Evolutionary conservation across 2,797 vertebrate species (phyloP), one percentile per base, ranked within the genome.

Genomic region (Chelon labrosus): DNA sequence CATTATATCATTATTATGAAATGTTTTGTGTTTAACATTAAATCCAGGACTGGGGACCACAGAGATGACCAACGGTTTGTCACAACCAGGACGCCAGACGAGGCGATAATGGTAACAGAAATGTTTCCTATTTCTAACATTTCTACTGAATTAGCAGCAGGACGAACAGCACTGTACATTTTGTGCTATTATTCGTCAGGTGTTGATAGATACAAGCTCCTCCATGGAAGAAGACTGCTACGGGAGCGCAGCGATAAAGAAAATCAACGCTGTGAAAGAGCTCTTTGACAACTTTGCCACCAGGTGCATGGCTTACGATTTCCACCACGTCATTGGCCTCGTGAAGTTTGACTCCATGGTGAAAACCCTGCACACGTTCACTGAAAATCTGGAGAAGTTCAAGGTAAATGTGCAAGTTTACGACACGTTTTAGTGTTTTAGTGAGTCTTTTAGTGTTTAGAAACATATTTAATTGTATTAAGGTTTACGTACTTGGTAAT

Each of bases 381-480:
- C 89, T 16, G 92, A 93, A 81, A 92, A 80, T 52, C 67, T 93
- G 84, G 92, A 93, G 73, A 88, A 46, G 8, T 93, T 93, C 62
- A 92, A 89, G 88, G 92, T 93, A 62, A 77, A 7, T 7, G 6
- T 8, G 7, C 44, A n/a, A 42, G 12, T 12, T n/a, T 46, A 0
- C 2, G 9, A 4, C 10, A 2, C 19, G 25, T 53, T 35, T 53
- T 55, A n/a, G n/a, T n/a, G n/a, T n/a, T n/a, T n/a, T n/a, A n/a
- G n/a, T n/a, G n/a, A 12, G 42, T n/a, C 22, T 22, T 22, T 22
- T 22, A 22, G 22, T 22, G 22, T 22, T 22, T 22, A 22, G 22
- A 22, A 22, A 39, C 12, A 10, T 39, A 3, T 12, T 39, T 10
- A 39, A 39, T 12, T 39, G 7, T 12, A 39, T 38, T 1, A 7